Evolutionary conservation across 2,888 invertebrate genomes (phyloP).

Genomic region (Nephrotoma appendiculata): DNA sequence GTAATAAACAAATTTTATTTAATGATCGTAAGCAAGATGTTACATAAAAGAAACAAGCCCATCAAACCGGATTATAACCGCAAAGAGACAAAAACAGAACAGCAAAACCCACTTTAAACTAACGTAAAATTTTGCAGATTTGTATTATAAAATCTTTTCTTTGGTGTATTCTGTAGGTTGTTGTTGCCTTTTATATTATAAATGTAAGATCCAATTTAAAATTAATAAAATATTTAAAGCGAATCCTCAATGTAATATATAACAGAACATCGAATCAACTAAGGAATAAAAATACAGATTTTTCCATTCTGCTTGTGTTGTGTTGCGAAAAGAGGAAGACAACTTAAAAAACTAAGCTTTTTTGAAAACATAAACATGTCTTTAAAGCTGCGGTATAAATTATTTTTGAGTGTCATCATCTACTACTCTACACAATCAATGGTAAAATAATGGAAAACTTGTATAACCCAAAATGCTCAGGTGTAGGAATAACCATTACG

Average conservation of each 20-base stretch:
- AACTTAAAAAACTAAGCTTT: not conserved
- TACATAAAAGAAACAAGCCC: not conserved
- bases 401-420: not conserved
- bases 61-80: not conserved
- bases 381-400: not conserved
- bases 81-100: not conserved
- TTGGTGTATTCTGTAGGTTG: not conserved
- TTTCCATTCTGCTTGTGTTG: not conserved
- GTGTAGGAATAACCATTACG: not conserved
- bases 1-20: not conserved
- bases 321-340: not conserved
- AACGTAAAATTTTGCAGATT: not conserved
- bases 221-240: not conserved
- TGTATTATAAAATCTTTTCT: not conserved
- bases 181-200: not conserved
- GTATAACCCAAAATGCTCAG: not conserved
- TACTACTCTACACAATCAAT: not conserved
- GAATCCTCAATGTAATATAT: not conserved
- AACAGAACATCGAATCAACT: not conserved
- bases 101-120: not conserved
- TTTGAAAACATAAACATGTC: not conserved
- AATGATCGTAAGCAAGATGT: not conserved
- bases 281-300: not conserved
- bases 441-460: not conserved
- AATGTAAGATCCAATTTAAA: not conserved